Evolutionary conservation across 35 echinoderm and acorn worm genomes (phyloP).

Genomic region (Apostichopus californicus): DNA sequence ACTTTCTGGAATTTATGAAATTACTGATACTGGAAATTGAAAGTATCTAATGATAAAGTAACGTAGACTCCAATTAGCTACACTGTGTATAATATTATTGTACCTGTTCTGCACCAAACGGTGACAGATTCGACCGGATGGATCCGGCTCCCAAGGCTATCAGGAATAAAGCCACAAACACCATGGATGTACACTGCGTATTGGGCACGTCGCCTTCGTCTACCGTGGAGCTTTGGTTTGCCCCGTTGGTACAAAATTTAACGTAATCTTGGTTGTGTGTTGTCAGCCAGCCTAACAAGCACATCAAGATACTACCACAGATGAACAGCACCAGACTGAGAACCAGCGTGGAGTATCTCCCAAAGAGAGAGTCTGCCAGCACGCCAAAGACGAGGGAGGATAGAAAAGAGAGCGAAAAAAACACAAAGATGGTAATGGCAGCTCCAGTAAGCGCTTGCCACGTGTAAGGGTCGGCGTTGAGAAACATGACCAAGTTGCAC

Average conservation of each 20-base stretch:
- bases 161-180: constrained; percentile 58
- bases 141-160: constrained; percentile 78
- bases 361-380: constrained; percentile 82
- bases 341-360: constrained; percentile 78
- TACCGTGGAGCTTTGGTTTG: neutral
- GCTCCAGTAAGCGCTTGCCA: constrained; percentile 74
- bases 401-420: constrained; percentile 65
- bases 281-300: constrained; percentile 58
- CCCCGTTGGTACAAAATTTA: neutral
- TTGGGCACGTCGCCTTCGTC: neutral
- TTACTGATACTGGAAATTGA: no score
- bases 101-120: constrained; percentile 99
- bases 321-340: constrained; percentile 80
- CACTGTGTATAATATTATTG: neutral
- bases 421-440: constrained; percentile 50
- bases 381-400: constrained; percentile 78
- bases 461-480: constrained; percentile 64
- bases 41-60: neutral
- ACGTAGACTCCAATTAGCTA: no score
- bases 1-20: no score
- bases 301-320: constrained; percentile 55
- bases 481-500: constrained; percentile 84
- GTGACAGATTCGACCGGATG: constrained; percentile 75
- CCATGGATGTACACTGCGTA: constrained; percentile 32
- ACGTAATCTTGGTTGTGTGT: neutral